Base-by-base conservation (phyloP, 2,888 invertebrate species). In the Esperia sulphurella region DNA sequence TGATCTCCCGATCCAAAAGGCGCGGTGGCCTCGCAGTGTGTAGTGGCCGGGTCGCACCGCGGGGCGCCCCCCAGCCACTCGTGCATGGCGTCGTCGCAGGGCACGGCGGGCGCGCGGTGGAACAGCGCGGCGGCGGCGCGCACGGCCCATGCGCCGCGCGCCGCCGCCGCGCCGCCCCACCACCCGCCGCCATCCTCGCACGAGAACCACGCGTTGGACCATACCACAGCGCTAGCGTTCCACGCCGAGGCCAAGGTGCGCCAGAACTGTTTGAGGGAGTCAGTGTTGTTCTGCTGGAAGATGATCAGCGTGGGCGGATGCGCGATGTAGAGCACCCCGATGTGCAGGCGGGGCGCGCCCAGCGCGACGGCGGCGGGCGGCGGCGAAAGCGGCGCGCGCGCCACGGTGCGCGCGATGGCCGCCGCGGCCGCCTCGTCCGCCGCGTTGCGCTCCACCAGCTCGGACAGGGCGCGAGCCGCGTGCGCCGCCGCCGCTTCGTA, bases 81-180 rank as follows among this genome's bases (percentile, higher is more conserved):
- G 60, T 92, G 88, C 75, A 94, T 91, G 29, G 90, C 87, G 52
- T 92, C 91, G 66, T 94, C 94, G 79, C 96, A 96, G 53, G 94
- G 94, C 79, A 95, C 90, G 57, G 94, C 87, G 52, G 93, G 90
- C 58, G 93, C 79, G 10, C 90, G 83, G 9, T 91, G 90, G 66
- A 92, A 93, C 8, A 93, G 79, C 33, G 92, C 92, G 4, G 92
- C 92, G 28, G 92, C 92, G 52, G 92, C 92, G 64, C 92, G 65
- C 5, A 75, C 68, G 1, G 81, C 68, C 0, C 86, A 85, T 1
- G 70, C 58, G 0, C 89, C 87, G 3, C 85, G 68, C 7, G 90
- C 84, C 29, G 90, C 88, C 12, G 89, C 83, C 33, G 78, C 83
- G 0, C 89, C 90, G n/a, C 85, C 77, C 89, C 86, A 84, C 83